These are phyloP conservation scores for Simalia tracyae DNA, from an alignment of 2,797 vertebrate genomes.

Conservation along the genomic window DNA sequence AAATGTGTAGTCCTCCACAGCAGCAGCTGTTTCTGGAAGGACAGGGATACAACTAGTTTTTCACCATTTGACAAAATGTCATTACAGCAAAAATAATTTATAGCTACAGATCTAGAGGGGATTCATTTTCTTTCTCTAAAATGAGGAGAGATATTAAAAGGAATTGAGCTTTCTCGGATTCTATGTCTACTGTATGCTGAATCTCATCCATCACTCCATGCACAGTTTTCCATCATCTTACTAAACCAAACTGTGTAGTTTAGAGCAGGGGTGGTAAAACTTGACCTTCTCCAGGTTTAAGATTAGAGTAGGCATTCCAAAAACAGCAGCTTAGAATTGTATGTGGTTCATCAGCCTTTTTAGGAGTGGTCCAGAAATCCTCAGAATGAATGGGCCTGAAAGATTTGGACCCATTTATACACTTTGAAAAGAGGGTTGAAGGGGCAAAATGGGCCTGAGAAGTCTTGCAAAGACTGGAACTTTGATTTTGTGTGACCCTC, in stretches of 20 bases:
- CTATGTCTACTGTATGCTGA: background rate
- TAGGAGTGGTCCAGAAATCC: background rate
- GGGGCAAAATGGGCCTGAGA: background rate
- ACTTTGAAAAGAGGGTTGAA: background rate
- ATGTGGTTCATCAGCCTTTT: background rate
- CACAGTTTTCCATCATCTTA: background rate
- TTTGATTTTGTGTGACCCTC: background rate
- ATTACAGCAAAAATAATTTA: background rate
- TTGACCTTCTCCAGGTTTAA: background rate
- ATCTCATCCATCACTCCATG: background rate
- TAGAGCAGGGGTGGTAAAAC: too few relatives aligned
- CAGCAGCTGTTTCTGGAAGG: background rate
- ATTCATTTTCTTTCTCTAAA: background rate
- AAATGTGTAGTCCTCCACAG: background rate
- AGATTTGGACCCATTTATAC: background rate
- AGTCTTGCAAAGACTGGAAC: background rate
- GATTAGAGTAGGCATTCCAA: background rate
- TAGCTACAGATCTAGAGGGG: background rate
- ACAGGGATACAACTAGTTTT: background rate
- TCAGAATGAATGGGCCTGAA: background rate
- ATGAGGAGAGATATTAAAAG: background rate
- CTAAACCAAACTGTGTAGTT: background rate
- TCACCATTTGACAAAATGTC: slow-evolving; percentile 12
- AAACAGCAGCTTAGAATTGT: background rate
- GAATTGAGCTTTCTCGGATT: background rate